Base-by-base conservation (phyloP, 2,113 vertebrate genomes). In the Caracal caracal region DNA sequence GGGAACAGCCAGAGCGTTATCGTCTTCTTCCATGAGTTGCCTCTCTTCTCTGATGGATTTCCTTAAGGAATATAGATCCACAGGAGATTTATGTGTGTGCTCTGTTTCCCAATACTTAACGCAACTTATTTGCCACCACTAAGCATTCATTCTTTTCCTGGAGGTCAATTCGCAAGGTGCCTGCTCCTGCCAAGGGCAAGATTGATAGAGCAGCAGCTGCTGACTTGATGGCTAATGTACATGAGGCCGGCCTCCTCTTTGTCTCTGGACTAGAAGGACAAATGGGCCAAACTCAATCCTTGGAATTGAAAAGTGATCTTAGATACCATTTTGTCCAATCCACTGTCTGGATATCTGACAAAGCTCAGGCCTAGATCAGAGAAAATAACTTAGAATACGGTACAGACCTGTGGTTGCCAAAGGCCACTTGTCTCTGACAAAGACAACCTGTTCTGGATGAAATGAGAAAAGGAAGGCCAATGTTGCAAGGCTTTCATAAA, bases 101-200 rank as follows among this genome's bases (percentile, higher is more conserved):
- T 89, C 75, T 96, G 43, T 65, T 96, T 95, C 78, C 47, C 88
- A 88, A 89, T 83, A 95, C 89, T 92, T 93, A 80, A 78, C 85
- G 80, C 75, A 84, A 73, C 56, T 93, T 92, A 87, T 93, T 90
- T 90, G 70, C 80, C 56, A 92, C 17, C 16, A 8, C n/a, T 65
- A 73, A 94, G 53, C 61, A 85, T 73, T 90, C 78, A 71, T 91
- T 96, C 65, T 82, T 92, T 88, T 93, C 53, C 82, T 95, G 30
- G 61, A 96, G 76, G 88, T 95, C 76, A 93, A 35, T 68, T 76
- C 0, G 0, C 33, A 33, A 92, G 90, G 47, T 35, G 10, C 35
- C 79, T 51, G 10, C 12, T 35, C 19, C 59, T 43, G 20, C 93
- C 81, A 15, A n/a, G 33, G 65, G 20, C 28, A 94, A 86, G 76